These are phyloP conservation scores for Psix sp. DNA, from an alignment of 1,140 invertebrate genomes.

Conservation along the genomic window DNA sequence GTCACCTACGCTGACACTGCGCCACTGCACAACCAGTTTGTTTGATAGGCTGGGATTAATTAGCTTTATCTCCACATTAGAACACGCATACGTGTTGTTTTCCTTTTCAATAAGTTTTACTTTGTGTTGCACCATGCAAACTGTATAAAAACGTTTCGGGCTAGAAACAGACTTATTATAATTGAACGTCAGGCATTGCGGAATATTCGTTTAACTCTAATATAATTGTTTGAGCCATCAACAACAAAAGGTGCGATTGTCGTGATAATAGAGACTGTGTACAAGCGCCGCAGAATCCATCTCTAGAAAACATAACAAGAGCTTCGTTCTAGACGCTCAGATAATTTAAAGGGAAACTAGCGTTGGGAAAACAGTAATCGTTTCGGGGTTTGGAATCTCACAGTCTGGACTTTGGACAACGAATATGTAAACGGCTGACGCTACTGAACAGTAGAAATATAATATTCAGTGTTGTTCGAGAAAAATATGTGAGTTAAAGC, in stretches of 20 bases:
- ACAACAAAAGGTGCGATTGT: constrained; percentile 22
- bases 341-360: constrained; percentile 47
- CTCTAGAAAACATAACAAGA: too few species aligned
- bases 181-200: too few species aligned
- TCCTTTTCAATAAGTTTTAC: constrained; percentile 34
- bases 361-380: constrained; percentile 50
- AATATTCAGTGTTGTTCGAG: too few species aligned
- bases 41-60: constrained; percentile 61
- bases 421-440: constrained; percentile 27
- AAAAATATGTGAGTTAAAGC: too few species aligned
- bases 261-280: constrained; percentile 51
- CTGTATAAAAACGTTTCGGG: too few species aligned
- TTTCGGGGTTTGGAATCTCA: constrained; percentile 32
- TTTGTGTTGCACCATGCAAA: neutral
- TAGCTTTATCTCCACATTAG: constrained; percentile 58
- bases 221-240: constrained; percentile 9
- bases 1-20: constrained; percentile 60
- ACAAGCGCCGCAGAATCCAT: constrained; percentile 40
- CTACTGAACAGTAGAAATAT: too few species aligned
- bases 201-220: too few species aligned
- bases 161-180: too few species aligned
- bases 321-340: constrained; percentile 22
- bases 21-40: constrained; percentile 52
- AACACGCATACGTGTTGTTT: constrained; percentile 41
- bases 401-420: constrained; percentile 28